Conservation (phyloP, 2,797 vertebrate genomes). For the Borostomias antarcticus region DNA sequence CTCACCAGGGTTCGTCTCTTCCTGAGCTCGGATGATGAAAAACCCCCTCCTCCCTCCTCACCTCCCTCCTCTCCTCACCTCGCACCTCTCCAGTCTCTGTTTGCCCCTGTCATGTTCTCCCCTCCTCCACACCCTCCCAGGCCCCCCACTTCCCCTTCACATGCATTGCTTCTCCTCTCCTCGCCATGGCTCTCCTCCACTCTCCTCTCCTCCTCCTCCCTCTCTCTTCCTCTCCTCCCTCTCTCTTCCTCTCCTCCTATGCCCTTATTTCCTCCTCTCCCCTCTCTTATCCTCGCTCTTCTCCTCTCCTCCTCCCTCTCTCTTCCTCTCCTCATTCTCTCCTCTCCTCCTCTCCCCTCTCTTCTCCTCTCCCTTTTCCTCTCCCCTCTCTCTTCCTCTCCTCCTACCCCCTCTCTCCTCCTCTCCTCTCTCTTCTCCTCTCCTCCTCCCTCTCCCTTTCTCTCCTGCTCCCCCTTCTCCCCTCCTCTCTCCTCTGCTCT, state of each 20-base stretch:
- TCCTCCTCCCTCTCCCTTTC: no score
- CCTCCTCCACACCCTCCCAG: background rate
- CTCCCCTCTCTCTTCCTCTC: background rate
- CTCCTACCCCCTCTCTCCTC: background rate
- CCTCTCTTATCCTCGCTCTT: no score
- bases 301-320: no score
- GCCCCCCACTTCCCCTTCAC: background rate
- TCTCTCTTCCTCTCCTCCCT: no score
- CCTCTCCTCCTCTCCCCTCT: background rate
- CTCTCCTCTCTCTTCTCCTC: no score
- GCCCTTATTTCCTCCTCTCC: no score
- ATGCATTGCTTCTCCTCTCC: background rate
- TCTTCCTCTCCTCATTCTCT: background rate
- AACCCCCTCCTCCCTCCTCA: constrained; percentile 2
- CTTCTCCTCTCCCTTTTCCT: background rate
- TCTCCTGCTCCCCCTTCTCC: background rate
- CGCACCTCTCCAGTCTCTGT: no score
- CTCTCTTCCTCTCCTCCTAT: no score
- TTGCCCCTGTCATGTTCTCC: background rate
- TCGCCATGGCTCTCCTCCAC: no score
- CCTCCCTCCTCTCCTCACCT: background rate
- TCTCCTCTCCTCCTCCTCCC: no score
- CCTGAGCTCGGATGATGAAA: constrained; percentile 16
- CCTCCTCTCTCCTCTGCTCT: background rate
- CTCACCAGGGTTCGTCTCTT: constrained; percentile 21